Percentiles rank a stretch among this genome's conserved stretches.
phyloP scores from a whole-genome alignment of 2,113 vertebrate genomes.

The Takifugu bimaculatus region DNA sequence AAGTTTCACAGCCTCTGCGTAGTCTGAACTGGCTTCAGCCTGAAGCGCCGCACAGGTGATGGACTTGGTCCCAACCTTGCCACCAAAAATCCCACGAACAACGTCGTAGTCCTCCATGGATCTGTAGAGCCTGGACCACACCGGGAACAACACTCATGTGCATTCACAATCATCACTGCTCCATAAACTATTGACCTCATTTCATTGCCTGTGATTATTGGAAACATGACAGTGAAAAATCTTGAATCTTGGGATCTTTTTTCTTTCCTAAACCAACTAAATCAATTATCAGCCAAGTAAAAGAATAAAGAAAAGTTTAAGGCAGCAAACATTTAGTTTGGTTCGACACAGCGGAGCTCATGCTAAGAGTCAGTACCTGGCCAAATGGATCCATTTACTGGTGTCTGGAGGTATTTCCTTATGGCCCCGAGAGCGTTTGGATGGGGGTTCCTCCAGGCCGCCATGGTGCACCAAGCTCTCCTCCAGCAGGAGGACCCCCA shows the following conservation, averaged over 20 bases:
- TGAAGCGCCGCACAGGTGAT: conserved; percentile 82
- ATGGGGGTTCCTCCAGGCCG: conserved; percentile 62
- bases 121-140: conserved; percentile 82
- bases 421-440: conserved; percentile 77
- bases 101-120: conserved; percentile 93
- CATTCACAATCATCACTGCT: background rate
- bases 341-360: background rate
- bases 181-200: background rate
- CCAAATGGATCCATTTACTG: conserved; percentile 90
- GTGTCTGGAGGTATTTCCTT: conserved; percentile 77
- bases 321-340: too few species aligned
- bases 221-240: too few species aligned
- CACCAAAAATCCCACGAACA: conserved; percentile 91
- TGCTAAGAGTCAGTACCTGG: conserved; percentile 75
- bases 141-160: too few species aligned
- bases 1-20: conserved; percentile 83
- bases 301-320: too few species aligned
- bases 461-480: conserved; percentile 68
- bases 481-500: conserved; percentile 90
- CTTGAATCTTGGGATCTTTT: too few species aligned
- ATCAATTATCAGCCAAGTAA: too few species aligned
- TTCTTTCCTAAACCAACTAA: too few species aligned
- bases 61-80: conserved; percentile 88
- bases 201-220: too few species aligned
- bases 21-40: conserved; percentile 89